Evolutionary conservation across 2,113 vertebrate species (phyloP).

Genomic region (Xenotilapia flavipinnis): DNA sequence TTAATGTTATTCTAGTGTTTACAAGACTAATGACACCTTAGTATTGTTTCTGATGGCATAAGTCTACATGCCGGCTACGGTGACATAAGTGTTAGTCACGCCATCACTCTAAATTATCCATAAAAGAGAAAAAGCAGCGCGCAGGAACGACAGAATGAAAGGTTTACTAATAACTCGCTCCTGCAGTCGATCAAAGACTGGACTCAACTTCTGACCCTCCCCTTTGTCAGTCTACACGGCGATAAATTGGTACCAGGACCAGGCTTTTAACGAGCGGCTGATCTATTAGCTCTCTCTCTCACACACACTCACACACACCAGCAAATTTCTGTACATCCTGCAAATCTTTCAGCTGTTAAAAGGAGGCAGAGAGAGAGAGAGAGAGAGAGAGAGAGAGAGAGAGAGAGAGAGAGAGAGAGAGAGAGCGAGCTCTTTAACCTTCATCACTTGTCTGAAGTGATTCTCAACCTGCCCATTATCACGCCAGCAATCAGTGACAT

Average conservation of each 20-base stretch:
- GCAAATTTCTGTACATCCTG: neutral
- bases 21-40: neutral
- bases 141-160: neutral
- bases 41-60: neutral
- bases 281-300: neutral
- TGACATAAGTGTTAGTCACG: neutral
- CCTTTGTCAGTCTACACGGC: neutral
- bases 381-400: neutral
- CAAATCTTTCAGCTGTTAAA: neutral
- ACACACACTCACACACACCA: neutral
- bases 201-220: neutral
- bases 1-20: neutral
- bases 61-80: neutral
- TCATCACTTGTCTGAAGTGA: conserved; percentile 25
- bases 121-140: neutral
- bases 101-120: neutral
- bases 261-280: neutral
- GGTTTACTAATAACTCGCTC: conserved; percentile 21
- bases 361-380: neutral
- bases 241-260: neutral
- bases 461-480: conserved; percentile 28
- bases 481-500: conserved; percentile 12
- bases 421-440: neutral
- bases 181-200: neutral
- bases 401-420: too few species aligned